These are phyloP conservation scores for Ectemnius lituratus DNA, from an alignment of 2,888 invertebrate species.

Conservation along the genomic window DNA sequence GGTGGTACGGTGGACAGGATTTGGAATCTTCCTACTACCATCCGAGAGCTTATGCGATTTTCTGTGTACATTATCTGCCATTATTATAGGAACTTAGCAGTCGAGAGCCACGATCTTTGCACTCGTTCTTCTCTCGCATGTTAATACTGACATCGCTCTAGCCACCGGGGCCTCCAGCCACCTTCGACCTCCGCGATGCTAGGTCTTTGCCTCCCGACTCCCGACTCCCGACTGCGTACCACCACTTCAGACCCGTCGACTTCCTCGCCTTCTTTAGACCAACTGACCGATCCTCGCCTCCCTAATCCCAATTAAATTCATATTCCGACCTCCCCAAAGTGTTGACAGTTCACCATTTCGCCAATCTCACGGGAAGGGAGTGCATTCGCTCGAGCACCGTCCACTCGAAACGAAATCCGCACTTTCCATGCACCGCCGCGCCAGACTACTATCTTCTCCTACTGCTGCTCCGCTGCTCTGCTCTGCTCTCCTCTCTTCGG, in stretches of 20 bases:
- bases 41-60: slow-evolving; percentile 72
- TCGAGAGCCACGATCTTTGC: slow-evolving; percentile 60
- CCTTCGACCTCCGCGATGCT: slow-evolving; percentile 25
- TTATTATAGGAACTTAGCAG: slow-evolving; percentile 69
- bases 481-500: slow-evolving; percentile 26
- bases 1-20: slow-evolving; percentile 74
- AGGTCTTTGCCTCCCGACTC: background rate
- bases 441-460: no score
- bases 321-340: slow-evolving; percentile 58
- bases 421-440: slow-evolving; percentile 14
- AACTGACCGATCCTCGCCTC: slow-evolving; percentile 32
- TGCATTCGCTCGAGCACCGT: slow-evolving; percentile 54
- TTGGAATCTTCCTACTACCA: slow-evolving; percentile 67
- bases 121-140: slow-evolving; percentile 60
- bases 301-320: slow-evolving; percentile 54
- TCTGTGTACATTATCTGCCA: slow-evolving; percentile 75
- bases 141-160: slow-evolving; percentile 64
- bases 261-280: slow-evolving; percentile 21
- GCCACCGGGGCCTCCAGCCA: slow-evolving; percentile 29
- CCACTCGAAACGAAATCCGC: slow-evolving; percentile 42
- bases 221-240: no score
- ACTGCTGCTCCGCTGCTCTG: background rate
- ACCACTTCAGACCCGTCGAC: no score
- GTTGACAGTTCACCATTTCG: slow-evolving; percentile 74
- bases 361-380: slow-evolving; percentile 53